Conservation (phyloP, 2,797 vertebrate genomes). For the Galago senegalensis region DNA sequence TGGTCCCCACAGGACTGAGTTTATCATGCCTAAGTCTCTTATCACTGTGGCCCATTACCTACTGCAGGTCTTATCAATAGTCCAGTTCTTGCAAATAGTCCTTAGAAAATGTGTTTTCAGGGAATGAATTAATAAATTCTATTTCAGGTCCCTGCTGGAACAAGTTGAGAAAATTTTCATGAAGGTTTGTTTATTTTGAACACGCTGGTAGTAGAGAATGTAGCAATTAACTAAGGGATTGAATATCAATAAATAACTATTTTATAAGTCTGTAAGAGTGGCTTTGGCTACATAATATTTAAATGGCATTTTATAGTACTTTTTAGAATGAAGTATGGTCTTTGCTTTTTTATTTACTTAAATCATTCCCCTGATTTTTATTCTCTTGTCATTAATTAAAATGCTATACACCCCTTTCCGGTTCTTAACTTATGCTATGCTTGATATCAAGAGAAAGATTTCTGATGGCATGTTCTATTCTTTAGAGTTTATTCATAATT, state of each 20-base stretch:
- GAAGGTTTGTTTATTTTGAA: conserved; percentile 30
- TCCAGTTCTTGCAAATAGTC: background rate
- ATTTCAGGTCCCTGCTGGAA: background rate
- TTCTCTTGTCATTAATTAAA: conserved; percentile 56
- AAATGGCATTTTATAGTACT: background rate
- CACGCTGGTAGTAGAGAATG: background rate
- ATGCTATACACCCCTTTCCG: conserved; percentile 47
- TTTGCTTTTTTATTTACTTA: conserved; percentile 38
- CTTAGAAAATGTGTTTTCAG: conserved; percentile 19
- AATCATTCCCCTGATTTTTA: background rate
- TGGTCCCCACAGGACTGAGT: background rate
- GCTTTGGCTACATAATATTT: background rate
- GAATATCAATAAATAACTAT: background rate
- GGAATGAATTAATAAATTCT: background rate
- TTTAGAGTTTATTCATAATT: background rate
- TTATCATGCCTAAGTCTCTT: background rate
- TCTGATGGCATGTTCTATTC: conserved; percentile 58
- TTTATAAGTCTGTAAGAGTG: background rate
- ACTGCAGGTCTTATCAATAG: background rate
- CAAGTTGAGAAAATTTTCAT: background rate
- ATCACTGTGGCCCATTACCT: background rate
- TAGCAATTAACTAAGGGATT: background rate
- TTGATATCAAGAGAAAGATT: conserved; percentile 62
- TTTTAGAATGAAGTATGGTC: background rate
- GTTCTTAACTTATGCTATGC: conserved; percentile 36